A percentile compares a stretch with the other conserved stretches of the same genome.
phyloP scores from a whole-genome alignment of 2,113 vertebrate genomes.

The Piaya cayana region DNA sequence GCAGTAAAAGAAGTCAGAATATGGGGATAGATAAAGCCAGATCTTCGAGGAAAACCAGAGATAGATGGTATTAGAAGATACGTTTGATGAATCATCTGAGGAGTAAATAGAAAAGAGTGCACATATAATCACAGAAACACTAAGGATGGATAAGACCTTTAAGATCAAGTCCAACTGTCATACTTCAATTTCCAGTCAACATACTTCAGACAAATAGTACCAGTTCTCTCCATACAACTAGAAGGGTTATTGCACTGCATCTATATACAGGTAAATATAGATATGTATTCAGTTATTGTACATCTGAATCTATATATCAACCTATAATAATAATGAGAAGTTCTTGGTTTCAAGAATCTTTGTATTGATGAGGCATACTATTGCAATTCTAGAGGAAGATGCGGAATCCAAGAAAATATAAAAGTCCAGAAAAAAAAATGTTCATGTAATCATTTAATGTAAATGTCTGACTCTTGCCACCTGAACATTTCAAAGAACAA shows the following conservation, averaged over 20 bases:
- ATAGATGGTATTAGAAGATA: background rate
- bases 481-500: background rate
- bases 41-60: background rate
- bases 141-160: too few relatives aligned
- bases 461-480: background rate
- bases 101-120: background rate
- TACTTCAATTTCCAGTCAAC: too few relatives aligned
- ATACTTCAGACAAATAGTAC: background rate
- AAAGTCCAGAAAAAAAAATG: background rate
- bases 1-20: background rate
- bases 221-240: background rate
- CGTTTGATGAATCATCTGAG: background rate
- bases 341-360: background rate
- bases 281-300: background rate
- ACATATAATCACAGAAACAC: too few relatives aligned
- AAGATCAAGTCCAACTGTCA: too few relatives aligned
- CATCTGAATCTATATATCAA: background rate
- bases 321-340: background rate
- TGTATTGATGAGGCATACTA: background rate
- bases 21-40: background rate
- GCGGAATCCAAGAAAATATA: background rate
- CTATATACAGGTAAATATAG: background rate
- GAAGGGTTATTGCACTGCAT: background rate
- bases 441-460: background rate
- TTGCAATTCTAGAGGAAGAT: background rate